Conservation (phyloP, 1,140 invertebrate species). For the Drosophila kikkawai region DNA sequence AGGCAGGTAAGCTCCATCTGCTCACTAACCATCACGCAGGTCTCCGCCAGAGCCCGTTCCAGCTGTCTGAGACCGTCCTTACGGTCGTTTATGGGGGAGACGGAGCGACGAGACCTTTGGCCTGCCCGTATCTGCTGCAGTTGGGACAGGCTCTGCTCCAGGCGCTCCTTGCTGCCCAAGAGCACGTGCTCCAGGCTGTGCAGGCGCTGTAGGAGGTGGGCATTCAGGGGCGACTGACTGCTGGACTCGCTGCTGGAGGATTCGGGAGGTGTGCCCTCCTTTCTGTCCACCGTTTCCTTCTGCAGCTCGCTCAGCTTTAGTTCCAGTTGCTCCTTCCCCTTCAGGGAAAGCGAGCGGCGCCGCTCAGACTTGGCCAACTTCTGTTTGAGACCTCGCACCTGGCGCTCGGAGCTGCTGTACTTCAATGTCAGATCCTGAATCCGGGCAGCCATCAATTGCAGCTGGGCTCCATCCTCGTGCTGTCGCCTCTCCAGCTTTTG, state of each 20-base stretch:
- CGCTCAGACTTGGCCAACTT: slow-evolving; percentile 93
- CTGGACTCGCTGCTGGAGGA: slow-evolving; percentile 56
- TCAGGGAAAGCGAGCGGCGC: slow-evolving; percentile 91
- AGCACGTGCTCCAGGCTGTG: slow-evolving; percentile 87
- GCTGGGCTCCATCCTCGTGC: slow-evolving; percentile 90
- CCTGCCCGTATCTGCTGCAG: slow-evolving; percentile 86
- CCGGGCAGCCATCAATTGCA: slow-evolving; percentile 92
- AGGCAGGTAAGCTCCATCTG: slow-evolving; percentile 80
- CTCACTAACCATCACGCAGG: slow-evolving; percentile 84
- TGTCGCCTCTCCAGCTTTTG: slow-evolving; percentile 90
- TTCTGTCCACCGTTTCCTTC: slow-evolving; percentile 90
- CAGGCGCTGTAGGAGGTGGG: slow-evolving; percentile 86
- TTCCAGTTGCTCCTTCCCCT: slow-evolving; percentile 92
- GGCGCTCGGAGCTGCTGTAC: slow-evolving; percentile 92
- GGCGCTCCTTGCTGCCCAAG: slow-evolving; percentile 85
- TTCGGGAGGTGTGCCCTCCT: slow-evolving; percentile 57
- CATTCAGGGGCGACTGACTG: slow-evolving; percentile 52
- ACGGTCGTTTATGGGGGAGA: slow-evolving; percentile 87
- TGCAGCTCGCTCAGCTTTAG: slow-evolving; percentile 92
- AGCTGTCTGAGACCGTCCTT: slow-evolving; percentile 87
- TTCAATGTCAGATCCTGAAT: slow-evolving; percentile 94
- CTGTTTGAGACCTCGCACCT: slow-evolving; percentile 91
- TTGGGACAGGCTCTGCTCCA: slow-evolving; percentile 84
- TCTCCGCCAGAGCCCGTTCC: slow-evolving; percentile 87
- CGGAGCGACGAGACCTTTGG: slow-evolving; percentile 86